Percentiles rank a stretch among this genome's conserved stretches.
Conservation (phyloP, 2,113 vertebrate genomes). For the Stigmatopora nigra region DNA sequence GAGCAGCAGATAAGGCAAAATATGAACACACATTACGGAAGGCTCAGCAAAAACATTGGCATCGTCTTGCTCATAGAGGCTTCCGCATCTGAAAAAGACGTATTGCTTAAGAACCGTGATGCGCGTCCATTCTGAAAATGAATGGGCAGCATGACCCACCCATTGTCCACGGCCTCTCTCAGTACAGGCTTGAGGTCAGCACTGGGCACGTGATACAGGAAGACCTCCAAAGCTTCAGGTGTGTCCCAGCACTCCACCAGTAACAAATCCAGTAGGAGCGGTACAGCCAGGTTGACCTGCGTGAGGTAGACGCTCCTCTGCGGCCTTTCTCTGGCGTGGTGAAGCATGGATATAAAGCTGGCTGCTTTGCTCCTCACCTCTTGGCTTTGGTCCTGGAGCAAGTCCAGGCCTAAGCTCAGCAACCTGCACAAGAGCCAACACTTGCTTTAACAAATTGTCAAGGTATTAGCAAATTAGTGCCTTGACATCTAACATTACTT, state of each 20-base stretch:
- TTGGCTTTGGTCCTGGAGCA: slow-evolving; percentile 81
- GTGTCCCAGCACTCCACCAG: slow-evolving; percentile 61
- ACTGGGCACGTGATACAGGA: slow-evolving; percentile 72
- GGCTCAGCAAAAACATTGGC: slow-evolving; percentile 79
- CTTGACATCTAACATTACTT: slow-evolving; percentile 57
- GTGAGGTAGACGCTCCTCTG: slow-evolving; percentile 36
- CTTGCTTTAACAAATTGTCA: neutral
- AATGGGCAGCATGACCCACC: slow-evolving; percentile 52
- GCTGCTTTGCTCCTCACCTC: slow-evolving; percentile 70
- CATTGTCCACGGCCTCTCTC: slow-evolving; percentile 50
- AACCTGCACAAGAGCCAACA: slow-evolving; percentile 55
- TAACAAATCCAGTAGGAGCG: slow-evolving; percentile 69
- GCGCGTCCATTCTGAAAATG: neutral
- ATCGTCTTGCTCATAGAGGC: slow-evolving; percentile 80
- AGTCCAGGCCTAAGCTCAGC: slow-evolving; percentile 66
- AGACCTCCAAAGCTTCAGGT: slow-evolving; percentile 57
- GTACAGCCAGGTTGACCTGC: slow-evolving; percentile 73
- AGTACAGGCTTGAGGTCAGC: slow-evolving; percentile 61
- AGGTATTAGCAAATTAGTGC: too few relatives aligned
- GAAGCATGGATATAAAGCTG: slow-evolving; percentile 64
- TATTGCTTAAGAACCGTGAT: neutral
- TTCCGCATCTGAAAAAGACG: slow-evolving; percentile 56
- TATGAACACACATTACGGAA: slow-evolving; percentile 57
- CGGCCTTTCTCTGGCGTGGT: slow-evolving; percentile 6
- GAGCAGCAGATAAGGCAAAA: slow-evolving; percentile 69